Percentiles rank a stretch among this genome's conserved stretches.
These are phyloP conservation scores for Coenonympha glycerion DNA, from an alignment of 2,888 invertebrate genomes.

Conservation along the genomic window DNA sequence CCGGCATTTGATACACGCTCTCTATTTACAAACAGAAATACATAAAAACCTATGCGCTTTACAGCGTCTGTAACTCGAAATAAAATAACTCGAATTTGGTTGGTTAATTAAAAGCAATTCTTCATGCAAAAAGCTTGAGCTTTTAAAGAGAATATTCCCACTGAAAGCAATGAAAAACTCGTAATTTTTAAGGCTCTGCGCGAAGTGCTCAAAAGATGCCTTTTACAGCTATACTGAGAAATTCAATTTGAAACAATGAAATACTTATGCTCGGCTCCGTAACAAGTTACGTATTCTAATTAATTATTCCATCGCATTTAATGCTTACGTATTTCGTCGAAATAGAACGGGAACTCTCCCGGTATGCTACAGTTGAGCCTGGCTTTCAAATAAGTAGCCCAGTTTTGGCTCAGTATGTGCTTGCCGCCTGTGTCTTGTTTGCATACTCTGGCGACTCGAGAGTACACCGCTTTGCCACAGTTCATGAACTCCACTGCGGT, in stretches of 20 bases:
- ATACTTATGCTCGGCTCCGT: not conserved
- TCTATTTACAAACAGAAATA: conserved; percentile 58
- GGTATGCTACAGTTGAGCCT: conserved; percentile 82
- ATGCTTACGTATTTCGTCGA: conserved; percentile 82
- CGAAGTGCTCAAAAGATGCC: conserved; percentile 12
- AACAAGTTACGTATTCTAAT: conserved; percentile 1
- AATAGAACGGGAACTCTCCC: conserved; percentile 84
- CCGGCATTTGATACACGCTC: conserved; percentile 80
- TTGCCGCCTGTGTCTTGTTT: conserved; percentile 81
- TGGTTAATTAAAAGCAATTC: conserved; percentile 15
- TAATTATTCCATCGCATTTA: conserved; percentile 1
- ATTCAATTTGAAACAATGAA: conserved; percentile 2
- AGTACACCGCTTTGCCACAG: conserved; percentile 82
- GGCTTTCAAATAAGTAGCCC: conserved; percentile 82
- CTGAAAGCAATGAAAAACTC: conserved; percentile 16
- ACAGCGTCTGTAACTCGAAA: conserved; percentile 1
- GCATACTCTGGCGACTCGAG: conserved; percentile 83
- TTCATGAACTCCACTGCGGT: conserved; percentile 81
- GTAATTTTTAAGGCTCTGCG: conserved; percentile 15
- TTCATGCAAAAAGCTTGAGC: conserved; percentile 8
- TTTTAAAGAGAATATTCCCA: conserved; percentile 9
- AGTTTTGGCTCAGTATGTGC: conserved; percentile 79
- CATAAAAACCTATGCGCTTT: conserved; percentile 16
- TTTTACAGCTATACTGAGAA: conserved; percentile 13
- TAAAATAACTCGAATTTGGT: conserved; percentile 15